Evolutionary conservation across 2,113 vertebrate genomes (phyloP).

Genomic region (Chloebia gouldiae): DNA sequence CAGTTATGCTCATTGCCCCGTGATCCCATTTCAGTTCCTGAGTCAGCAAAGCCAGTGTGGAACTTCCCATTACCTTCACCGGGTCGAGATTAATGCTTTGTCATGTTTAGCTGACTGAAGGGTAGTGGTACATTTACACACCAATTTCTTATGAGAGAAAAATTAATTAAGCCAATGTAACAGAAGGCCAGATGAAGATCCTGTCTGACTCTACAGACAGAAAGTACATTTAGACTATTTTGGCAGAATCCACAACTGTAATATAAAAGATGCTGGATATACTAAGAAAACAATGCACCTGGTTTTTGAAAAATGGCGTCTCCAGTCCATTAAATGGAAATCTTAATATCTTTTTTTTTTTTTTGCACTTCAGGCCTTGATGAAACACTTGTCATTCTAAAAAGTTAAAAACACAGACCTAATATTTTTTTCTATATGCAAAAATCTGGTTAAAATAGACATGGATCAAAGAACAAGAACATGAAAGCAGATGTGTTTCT

Average conservation of each 20-base stretch:
- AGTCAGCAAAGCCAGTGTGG: not conserved
- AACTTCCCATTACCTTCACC: not conserved
- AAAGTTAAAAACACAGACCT: not conserved
- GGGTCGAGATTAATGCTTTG: not conserved
- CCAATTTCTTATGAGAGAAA: not conserved
- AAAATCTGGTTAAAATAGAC: not conserved
- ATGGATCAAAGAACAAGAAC: not conserved
- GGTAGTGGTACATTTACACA: not conserved
- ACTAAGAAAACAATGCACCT: not conserved
- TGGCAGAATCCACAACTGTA: rapidly evolving
- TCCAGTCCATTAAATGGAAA: not conserved
- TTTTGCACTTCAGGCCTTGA: not conserved
- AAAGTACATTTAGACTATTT: not conserved
- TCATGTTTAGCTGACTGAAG: not conserved
- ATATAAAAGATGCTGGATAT: not conserved
- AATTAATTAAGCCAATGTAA: not conserved
- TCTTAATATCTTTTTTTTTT: not conserved
- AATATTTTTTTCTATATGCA: not conserved
- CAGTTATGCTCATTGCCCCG: not conserved
- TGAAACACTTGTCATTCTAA: not conserved
- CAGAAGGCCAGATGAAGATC: not conserved
- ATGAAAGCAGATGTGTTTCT: not conserved
- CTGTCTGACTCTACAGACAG: not conserved
- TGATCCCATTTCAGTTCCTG: not conserved
- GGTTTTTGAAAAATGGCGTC: not conserved